phyloP scores from a whole-genome alignment of 1,140 invertebrate species.

The Drosophila pruinosa region DNA sequence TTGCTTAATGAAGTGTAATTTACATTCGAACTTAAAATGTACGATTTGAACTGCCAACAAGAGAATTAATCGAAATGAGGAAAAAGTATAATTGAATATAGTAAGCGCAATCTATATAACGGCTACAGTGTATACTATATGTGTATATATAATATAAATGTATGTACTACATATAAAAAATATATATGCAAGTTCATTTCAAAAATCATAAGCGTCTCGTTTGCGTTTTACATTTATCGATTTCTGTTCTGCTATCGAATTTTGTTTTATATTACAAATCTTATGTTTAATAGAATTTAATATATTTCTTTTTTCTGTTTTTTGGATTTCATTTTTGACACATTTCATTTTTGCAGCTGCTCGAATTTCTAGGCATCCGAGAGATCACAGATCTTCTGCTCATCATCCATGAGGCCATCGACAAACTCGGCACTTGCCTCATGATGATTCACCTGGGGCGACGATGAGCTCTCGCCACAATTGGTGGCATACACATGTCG shows the following conservation, averaged over 20 bases:
- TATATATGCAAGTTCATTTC: slow-evolving; percentile 34
- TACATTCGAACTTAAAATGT: slow-evolving; percentile 49
- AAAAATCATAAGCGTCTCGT: slow-evolving; percentile 77
- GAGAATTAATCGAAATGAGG: slow-evolving; percentile 32
- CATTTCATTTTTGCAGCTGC: slow-evolving; percentile 34
- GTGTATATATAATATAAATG: slow-evolving; percentile 38
- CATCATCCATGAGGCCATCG: slow-evolving; percentile 69
- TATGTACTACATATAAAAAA: slow-evolving; percentile 37
- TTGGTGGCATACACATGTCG: slow-evolving; percentile 81
- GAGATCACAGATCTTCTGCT: slow-evolving; percentile 73
- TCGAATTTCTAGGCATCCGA: slow-evolving; percentile 67
- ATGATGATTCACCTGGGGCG: slow-evolving; percentile 76
- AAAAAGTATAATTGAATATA: slow-evolving; percentile 24
- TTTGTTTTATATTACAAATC: slow-evolving; percentile 1
- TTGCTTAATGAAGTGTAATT: slow-evolving; percentile 53
- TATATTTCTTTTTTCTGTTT: slow-evolving; percentile 19
- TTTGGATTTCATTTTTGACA: slow-evolving; percentile 47
- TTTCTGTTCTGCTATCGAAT: not conserved
- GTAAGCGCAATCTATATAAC: slow-evolving; percentile 48
- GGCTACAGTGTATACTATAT: slow-evolving; percentile 22
- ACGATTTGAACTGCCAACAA: slow-evolving; percentile 62
- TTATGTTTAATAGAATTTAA: slow-evolving; percentile 24
- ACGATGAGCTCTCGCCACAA: slow-evolving; percentile 77
- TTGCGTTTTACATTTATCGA: slow-evolving; percentile 59
- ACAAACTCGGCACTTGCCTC: slow-evolving; percentile 60